Evolutionary conservation across 2,797 vertebrate genomes (phyloP), one percentile per base, ranked within the genome.

Genomic region (Silurus lanzhouensis): DNA sequence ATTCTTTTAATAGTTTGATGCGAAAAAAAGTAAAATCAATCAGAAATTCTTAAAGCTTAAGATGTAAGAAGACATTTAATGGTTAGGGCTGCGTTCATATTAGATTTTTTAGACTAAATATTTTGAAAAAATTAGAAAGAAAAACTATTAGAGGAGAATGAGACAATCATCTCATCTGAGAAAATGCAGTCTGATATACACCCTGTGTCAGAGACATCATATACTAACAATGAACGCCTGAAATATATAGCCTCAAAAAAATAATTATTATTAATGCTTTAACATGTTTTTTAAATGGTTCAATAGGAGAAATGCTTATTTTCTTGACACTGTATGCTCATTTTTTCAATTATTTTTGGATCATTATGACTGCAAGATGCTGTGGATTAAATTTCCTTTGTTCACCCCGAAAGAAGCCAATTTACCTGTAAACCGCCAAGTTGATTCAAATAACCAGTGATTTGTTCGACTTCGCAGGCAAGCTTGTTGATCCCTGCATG

Each of bases 1-100:
- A 19, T 20, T 92, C 91, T 89, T 90, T 91, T 88, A 90, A 91
- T 90, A 92, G 88, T 78, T 88, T 19, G 22, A 52, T 46, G 2
- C 20, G 27, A 46, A 64, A 70, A 57, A 61, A 86, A 63, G 82
- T 71, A 20, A 90, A 90, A 92, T 91, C 61, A 88, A 89, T 91
- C 87, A 90, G 88, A 93, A 92, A 89, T 81, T 89, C 10, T 81
- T 81, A 19, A 89, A 87, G 90, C 88, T 92, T 88, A 92, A 92
- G 93, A 91, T 92, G 61, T 14, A 44, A 77, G 17, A 88, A 93
- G 93, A 88, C 80, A 84, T 91, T 90, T 90, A 87, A 90, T 89
- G 89, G 92, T 91, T 88, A 52, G 83, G 71, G 0, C 81, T 88
- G 25, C 67, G 88, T 87, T 87, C 74, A 90, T 91, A 90, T 5